Conservation (phyloP, 2,888 invertebrate genomes). For the Andrena flavipes region DNA sequence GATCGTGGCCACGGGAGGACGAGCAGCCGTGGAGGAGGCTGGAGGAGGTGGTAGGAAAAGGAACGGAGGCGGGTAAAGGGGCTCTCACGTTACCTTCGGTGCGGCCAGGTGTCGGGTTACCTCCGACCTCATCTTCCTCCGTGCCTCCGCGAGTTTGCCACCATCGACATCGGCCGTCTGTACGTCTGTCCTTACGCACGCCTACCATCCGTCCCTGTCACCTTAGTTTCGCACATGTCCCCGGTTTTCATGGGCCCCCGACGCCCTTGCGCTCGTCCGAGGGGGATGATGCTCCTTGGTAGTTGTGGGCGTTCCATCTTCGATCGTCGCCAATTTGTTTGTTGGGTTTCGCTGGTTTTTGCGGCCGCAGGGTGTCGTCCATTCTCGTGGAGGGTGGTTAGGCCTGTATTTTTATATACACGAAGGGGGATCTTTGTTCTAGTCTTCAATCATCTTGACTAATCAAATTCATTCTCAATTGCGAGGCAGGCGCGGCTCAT, state of each 20-base stretch:
- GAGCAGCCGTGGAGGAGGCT: constrained; percentile 60
- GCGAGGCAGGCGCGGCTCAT: no score
- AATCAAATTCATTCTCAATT: no score
- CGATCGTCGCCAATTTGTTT: no score
- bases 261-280: background rate
- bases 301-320: background rate
- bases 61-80: constrained; percentile 78
- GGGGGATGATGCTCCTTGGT: background rate
- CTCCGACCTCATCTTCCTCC: constrained; percentile 83
- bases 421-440: no score
- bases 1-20: constrained; percentile 67
- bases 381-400: no score
- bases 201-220: constrained; percentile 61
- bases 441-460: no score
- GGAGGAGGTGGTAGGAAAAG: constrained; percentile 72
- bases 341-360: no score
- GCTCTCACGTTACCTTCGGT: constrained; percentile 83
- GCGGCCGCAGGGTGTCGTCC: no score
- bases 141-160: constrained; percentile 82
- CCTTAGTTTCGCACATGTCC: constrained; percentile 58
- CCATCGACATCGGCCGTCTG: constrained; percentile 78
- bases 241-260: constrained; percentile 30
- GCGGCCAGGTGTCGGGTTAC: constrained; percentile 83
- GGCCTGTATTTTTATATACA: no score
- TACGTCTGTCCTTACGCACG: constrained; percentile 60